These are phyloP conservation scores for Danio tinwini DNA, from an alignment of 2,797 vertebrate species.

Conservation along the genomic window DNA sequence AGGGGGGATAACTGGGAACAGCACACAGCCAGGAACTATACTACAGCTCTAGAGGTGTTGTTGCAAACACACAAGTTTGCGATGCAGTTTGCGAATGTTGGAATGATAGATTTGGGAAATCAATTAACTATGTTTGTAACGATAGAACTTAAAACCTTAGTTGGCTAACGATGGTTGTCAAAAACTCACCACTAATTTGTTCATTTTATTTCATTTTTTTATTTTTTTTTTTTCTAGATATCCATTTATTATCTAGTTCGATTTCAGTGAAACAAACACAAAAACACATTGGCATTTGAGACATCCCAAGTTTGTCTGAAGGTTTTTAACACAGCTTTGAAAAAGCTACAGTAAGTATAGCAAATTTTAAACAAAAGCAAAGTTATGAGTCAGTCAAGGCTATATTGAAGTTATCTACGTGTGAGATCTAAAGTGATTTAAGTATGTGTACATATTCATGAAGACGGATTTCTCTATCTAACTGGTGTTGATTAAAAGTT, in stretches of 20 bases:
- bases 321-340: neutral
- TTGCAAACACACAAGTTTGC: too few relatives aligned
- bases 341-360: neutral
- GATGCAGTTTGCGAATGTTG: too few relatives aligned
- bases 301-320: neutral
- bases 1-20: too few relatives aligned
- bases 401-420: conserved; percentile 53
- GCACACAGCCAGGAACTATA: too few relatives aligned
- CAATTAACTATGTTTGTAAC: too few relatives aligned
- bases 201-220: neutral
- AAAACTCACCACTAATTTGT: too few relatives aligned
- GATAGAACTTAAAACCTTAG: too few relatives aligned
- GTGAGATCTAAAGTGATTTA: conserved; percentile 31
- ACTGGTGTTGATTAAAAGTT: conserved; percentile 51
- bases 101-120: too few relatives aligned
- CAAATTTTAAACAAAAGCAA: conserved; percentile 10
- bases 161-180: too few relatives aligned
- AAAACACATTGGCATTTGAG: neutral
- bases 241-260: too few relatives aligned
- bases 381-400: conserved; percentile 34
- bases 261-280: neutral
- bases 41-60: too few relatives aligned
- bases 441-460: conserved; percentile 22
- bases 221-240: neutral
- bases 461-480: conserved; percentile 28